Evolutionary conservation across 2,888 invertebrate species (phyloP), one percentile per base, ranked within the genome.

Genomic region (Patella pellucida): DNA sequence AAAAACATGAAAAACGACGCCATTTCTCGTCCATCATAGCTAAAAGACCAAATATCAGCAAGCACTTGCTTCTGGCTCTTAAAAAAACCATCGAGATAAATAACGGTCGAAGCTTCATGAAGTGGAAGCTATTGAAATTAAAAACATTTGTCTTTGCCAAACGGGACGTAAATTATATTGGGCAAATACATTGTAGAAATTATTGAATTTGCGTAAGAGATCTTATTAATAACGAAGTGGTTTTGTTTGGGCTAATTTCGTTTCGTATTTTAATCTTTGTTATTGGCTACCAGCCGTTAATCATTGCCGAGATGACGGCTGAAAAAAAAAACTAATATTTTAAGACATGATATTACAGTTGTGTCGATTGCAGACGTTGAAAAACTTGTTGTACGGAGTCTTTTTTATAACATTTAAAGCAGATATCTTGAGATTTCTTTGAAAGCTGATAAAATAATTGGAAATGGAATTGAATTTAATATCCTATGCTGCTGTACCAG

Each of bases 81-180:
- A 62, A 62, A 62, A n/a, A 62, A 62, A 62, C 23, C 62, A 62
- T 62, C 62, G 62, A 23, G 12, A 62, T 23, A 62, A 62, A 62
- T 62, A 23, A 62, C 62, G 23, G 62, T 62, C 62, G 62, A 14
- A 11, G 23, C 19, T 19, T 62, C 23, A 62, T 62, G 62, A 23
- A 23, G 62, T 62, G 62, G 62, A 62, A 62, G 23, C 62, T 23
- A 23, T 62, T 62, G 62, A 62, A 62, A 62, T 62, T 62, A 62
- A 62, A 62, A 62, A 23, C 62, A 62, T 62, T 62, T 62, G 62
- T 62, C 62, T 62, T 23, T 62, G 62, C 62, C 62, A 62, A 62
- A 12, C 23, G 62, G 23, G 23, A 62, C 62, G 62, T 62, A 62
- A 62, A 62, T 62, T 62, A 62, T 23, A 62, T 62, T 62, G 23